Evolutionary conservation across 2,113 vertebrate genomes (phyloP), one percentile per base, ranked within the genome.

Genomic region (Psephotus haematonotus): DNA sequence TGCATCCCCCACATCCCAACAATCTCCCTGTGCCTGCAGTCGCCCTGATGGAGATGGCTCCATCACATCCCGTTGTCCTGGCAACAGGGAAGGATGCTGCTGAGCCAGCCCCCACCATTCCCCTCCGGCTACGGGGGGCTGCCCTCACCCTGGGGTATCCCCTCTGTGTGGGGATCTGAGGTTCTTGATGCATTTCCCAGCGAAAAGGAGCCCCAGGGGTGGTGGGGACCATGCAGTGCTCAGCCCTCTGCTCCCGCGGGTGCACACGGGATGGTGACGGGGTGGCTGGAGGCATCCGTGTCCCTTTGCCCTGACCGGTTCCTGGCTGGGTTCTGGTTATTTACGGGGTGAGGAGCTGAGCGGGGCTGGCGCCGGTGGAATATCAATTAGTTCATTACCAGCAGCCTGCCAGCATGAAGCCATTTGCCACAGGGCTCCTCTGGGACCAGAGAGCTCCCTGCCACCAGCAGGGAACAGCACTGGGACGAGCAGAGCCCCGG

Each of bases 71-170:
- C 4, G 92, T 96, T 91, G 96, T 85, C 96, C 82, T 93, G 92
- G 96, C 93, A 96, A 97, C 90, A 14, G 69, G 82, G 41, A 55
- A 59, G 70, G 95, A 95, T 96, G 90, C 81, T 23, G 82, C 87
- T 4, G 62, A 92, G 84, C 59, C 82, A 11, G 55, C 44, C 31
- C 91, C 0, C 27, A 15, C 67, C 4, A 1, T 57, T 55, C 49
- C 76, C 89, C 89, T 67, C 50, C 0, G 6, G 60, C 87, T 49
- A 9, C 0, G 1, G 43, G 63, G 71, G 43, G 33, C 63, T 90
- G 57, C 64, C 69, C 75, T 60, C 39, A 1, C 49, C 77, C 75
- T 8, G 15, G 44, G 37, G 8, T 7, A 46, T 33, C 35, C 77
- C 33, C 39, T 3, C 33, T 1, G 3, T 5, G 0, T 47, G n/a